Percentiles rank a stretch among this genome's conserved stretches.
Evolutionary conservation across 2,113 vertebrate species (phyloP).

Genomic region (Oplegnathus fasciatus): DNA sequence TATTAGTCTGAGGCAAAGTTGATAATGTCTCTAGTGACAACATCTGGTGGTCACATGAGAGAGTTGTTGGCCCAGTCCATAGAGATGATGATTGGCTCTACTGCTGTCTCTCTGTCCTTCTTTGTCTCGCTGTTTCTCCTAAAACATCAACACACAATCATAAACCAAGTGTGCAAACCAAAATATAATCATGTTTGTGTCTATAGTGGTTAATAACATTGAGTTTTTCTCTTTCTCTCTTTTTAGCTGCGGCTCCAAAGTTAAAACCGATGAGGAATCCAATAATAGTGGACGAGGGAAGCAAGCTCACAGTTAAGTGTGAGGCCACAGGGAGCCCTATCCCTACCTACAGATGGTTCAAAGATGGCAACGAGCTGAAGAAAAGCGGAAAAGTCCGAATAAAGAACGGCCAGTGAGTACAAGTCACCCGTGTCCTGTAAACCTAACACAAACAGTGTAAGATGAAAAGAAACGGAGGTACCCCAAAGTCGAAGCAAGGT

Average conservation of each 20-base stretch:
- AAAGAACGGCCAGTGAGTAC: conserved; percentile 90
- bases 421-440: conserved; percentile 22
- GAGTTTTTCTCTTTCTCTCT: conserved; percentile 36
- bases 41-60: conserved; percentile 80
- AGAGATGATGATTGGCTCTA: conserved; percentile 45
- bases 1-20: conserved; percentile 68
- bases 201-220: conserved; percentile 30
- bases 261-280: conserved; percentile 93
- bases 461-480: conserved; percentile 18
- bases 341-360: conserved; percentile 95
- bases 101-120: conserved; percentile 15
- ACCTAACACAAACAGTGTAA: background rate
- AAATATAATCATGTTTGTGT: conserved; percentile 25
- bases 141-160: conserved; percentile 25
- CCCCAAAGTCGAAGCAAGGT: background rate
- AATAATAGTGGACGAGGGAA: conserved; percentile 88
- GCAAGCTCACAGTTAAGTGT: conserved; percentile 92
- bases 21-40: conserved; percentile 78
- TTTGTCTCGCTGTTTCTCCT: conserved; percentile 38
- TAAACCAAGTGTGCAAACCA: conserved; percentile 20
- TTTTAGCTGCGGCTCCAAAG: conserved; percentile 89
- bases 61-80: conserved; percentile 58
- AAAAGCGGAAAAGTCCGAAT: conserved; percentile 92
- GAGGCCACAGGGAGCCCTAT: conserved; percentile 92
- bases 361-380: conserved; percentile 95